Percentiles rank a stretch among this genome's conserved stretches.
These are phyloP conservation scores for Microctenopoma steveboyesi DNA, from an alignment of 2,797 vertebrate genomes.

Conservation along the genomic window DNA sequence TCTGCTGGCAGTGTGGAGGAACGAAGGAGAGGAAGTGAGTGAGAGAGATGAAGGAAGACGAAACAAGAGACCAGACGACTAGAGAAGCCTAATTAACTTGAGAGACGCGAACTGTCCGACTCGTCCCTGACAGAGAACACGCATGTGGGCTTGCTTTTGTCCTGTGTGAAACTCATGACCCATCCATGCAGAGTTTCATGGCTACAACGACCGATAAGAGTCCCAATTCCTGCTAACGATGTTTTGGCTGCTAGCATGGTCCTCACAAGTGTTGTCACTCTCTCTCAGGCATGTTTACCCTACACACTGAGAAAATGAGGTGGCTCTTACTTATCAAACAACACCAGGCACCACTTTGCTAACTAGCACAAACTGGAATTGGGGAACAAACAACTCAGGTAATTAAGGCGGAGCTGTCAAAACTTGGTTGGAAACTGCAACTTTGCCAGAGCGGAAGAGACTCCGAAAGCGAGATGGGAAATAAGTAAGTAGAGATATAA, in stretches of 20 bases:
- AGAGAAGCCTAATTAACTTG: constrained; percentile 64
- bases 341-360: constrained; percentile 14
- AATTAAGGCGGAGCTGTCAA: constrained; percentile 24
- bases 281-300: neutral
- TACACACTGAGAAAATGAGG: neutral
- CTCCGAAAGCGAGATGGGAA: neutral
- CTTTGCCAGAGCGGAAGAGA: constrained; percentile 19
- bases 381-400: constrained; percentile 17
- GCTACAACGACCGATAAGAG: no score
- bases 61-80: constrained; percentile 38
- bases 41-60: neutral
- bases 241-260: neutral
- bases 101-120: constrained; percentile 61
- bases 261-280: neutral
- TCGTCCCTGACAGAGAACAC: constrained; percentile 31
- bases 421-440: constrained; percentile 26
- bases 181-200: no score
- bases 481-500: no score
- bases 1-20: neutral
- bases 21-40: neutral
- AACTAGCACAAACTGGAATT: constrained; percentile 6
- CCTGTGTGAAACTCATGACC: no score
- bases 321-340: constrained; percentile 24
- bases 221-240: neutral
- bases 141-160: neutral